These are phyloP conservation scores for Drosophila austrosaltans DNA, from an alignment of 2,888 invertebrate genomes.

Conservation along the genomic window DNA sequence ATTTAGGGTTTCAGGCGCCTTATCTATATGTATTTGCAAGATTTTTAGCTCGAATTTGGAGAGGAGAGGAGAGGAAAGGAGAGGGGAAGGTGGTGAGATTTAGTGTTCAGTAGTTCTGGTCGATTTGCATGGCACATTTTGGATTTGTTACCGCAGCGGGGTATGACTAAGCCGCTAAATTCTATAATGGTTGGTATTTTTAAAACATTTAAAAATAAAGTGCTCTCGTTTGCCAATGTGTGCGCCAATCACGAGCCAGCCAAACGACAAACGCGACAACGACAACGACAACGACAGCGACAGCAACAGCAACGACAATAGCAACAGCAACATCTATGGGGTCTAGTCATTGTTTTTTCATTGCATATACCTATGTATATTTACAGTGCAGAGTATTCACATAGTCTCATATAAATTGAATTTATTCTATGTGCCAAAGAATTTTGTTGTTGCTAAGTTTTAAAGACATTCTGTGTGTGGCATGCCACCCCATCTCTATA, in stretches of 20 bases:
- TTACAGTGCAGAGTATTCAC: not conserved
- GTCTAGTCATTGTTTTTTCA: slow-evolving; percentile 10
- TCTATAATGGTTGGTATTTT: slow-evolving; percentile 76
- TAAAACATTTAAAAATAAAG: slow-evolving; percentile 77
- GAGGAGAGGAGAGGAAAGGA: too few relatives aligned
- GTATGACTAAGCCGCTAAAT: slow-evolving; percentile 69
- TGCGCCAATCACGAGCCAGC: slow-evolving; percentile 76
- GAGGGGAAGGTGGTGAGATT: too few relatives aligned
- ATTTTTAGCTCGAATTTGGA: too few relatives aligned
- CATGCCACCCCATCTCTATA: not conserved
- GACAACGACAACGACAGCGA: slow-evolving; percentile 1
- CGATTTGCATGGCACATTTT: slow-evolving; percentile 55
- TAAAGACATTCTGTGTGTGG: slow-evolving; percentile 1
- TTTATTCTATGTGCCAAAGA: slow-evolving; percentile 7
- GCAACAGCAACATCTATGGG: not conserved
- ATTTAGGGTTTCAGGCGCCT: not conserved
- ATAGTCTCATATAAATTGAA: slow-evolving; percentile 8
- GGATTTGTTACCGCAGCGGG: slow-evolving; percentile 28
- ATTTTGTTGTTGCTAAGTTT: not conserved
- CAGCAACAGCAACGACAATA: slow-evolving; percentile 13
- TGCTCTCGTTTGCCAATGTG: slow-evolving; percentile 79
- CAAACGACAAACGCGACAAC: slow-evolving; percentile 28
- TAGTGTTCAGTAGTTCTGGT: slow-evolving; percentile 37
- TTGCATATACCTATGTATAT: not conserved
- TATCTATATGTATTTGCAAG: too few relatives aligned